Percentiles rank a stretch among this genome's conserved stretches.
These are phyloP conservation scores for Rhyzopertha dominica DNA, from an alignment of 1,140 invertebrate species.

Conservation along the genomic window DNA sequence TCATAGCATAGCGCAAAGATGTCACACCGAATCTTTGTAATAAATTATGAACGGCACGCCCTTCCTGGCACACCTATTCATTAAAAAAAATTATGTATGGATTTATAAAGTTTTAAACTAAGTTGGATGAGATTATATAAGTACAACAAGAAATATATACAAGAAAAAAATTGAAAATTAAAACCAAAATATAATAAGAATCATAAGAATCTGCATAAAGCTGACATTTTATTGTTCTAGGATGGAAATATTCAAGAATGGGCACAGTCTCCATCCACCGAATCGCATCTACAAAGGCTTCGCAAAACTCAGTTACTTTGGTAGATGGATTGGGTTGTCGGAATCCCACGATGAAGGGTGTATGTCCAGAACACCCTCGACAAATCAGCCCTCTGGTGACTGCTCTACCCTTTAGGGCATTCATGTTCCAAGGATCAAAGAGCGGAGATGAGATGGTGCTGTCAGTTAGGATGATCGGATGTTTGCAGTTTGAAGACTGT, in stretches of 20 bases:
- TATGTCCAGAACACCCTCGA: conserved; percentile 52
- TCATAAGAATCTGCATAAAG: too few species aligned
- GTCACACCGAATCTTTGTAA: too few species aligned
- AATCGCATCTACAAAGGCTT: conserved; percentile 37
- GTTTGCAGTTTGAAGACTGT: conserved; percentile 57
- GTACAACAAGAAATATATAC: too few species aligned
- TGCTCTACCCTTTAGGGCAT: conserved; percentile 56
- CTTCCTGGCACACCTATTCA: too few species aligned
- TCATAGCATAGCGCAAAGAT: too few species aligned
- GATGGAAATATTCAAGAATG: conserved; percentile 58
- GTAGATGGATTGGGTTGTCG: conserved; percentile 56
- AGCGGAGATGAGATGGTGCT: conserved; percentile 59
- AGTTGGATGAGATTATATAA: too few species aligned
- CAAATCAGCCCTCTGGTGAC: conserved; percentile 46
- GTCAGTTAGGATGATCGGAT: conserved; percentile 56
- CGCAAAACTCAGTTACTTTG: conserved; percentile 48
- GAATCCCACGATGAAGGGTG: conserved; percentile 51
- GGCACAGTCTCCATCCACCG: conserved; percentile 54
- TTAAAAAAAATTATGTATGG: too few species aligned
- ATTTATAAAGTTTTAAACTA: too few species aligned
- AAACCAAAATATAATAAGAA: too few species aligned
- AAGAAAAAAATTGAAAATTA: too few species aligned
- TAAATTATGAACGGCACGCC: too few species aligned
- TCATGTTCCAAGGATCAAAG: conserved; percentile 63
- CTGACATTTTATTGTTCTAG: conserved; percentile 43